A percentile compares a stretch with the other conserved stretches of the same genome.
These are phyloP conservation scores for Cromileptes altivelis DNA, from an alignment of 2,113 vertebrate genomes.

Conservation along the genomic window DNA sequence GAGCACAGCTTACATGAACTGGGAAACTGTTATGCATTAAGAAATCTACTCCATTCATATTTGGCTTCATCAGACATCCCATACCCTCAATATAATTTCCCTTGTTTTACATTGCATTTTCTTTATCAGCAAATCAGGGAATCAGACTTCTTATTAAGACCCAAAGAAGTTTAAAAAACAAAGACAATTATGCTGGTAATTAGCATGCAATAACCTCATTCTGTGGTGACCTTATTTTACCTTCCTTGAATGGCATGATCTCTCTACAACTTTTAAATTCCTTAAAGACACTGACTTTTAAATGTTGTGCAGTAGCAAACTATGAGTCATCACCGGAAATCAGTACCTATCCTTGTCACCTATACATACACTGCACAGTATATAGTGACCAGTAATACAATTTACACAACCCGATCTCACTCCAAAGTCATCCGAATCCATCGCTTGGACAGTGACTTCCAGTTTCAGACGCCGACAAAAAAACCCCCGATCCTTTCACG, in stretches of 20 bases:
- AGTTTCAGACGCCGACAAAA: too few relatives aligned
- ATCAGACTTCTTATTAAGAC: background rate
- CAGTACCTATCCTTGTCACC: constrained; percentile 16
- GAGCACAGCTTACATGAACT: constrained; percentile 54
- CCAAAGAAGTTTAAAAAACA: constrained; percentile 12
- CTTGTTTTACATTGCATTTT: background rate
- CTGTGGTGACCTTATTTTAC: constrained; percentile 35
- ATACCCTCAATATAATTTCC: background rate
- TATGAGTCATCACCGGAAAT: constrained; percentile 8
- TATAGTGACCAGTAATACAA: background rate
- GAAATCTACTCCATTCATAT: constrained; percentile 46
- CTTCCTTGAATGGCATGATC: background rate
- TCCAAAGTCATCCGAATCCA: too few relatives aligned
- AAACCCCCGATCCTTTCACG: too few relatives aligned
- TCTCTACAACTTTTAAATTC: background rate
- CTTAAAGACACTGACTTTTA: background rate
- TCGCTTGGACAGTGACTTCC: too few relatives aligned
- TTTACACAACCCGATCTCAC: too few relatives aligned
- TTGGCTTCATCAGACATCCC: constrained; percentile 32
- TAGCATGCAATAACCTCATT: constrained; percentile 26
- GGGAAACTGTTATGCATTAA: constrained; percentile 43
- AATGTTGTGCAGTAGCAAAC: background rate
- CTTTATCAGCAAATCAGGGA: constrained; percentile 27
- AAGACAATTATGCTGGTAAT: constrained; percentile 23
- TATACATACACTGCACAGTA: background rate